Evolutionary conservation across 2,888 invertebrate species (phyloP).

Genomic region (Didymodactylos carnosus): DNA sequence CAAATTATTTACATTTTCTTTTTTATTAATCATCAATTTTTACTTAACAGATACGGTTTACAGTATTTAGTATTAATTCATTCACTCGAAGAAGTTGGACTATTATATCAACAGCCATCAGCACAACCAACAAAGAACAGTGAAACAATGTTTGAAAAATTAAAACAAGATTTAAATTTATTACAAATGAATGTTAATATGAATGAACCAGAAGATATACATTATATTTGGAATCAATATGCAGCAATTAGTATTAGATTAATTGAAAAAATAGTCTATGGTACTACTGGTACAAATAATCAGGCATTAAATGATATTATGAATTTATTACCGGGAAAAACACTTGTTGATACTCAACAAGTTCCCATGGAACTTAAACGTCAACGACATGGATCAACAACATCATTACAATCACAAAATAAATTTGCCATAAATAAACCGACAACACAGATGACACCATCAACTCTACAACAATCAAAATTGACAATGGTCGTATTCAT

Average conservation of each 20-base stretch:
- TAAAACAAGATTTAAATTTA: background rate
- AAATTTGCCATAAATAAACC: background rate
- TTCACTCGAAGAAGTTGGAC: background rate
- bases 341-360: background rate
- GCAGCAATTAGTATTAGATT: conserved; percentile 74
- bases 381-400: background rate
- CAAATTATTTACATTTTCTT: no score
- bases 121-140: background rate
- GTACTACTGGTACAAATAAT: background rate
- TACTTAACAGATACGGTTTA: no score
- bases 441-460: background rate
- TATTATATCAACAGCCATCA: background rate
- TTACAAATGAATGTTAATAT: conserved; percentile 44
- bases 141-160: background rate
- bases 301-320: background rate
- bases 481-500: conserved; percentile 79
- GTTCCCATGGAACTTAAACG: conserved; percentile 16
- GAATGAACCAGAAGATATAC: conserved; percentile 61
- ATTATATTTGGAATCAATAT: conserved; percentile 72
- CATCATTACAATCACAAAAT: background rate
- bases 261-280: background rate
- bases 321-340: background rate
- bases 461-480: conserved; percentile 21
- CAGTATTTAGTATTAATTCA: background rate
- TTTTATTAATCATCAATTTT: no score